Conservation (phyloP, 2,113 vertebrate species). For the Takifugu bimaculatus region DNA sequence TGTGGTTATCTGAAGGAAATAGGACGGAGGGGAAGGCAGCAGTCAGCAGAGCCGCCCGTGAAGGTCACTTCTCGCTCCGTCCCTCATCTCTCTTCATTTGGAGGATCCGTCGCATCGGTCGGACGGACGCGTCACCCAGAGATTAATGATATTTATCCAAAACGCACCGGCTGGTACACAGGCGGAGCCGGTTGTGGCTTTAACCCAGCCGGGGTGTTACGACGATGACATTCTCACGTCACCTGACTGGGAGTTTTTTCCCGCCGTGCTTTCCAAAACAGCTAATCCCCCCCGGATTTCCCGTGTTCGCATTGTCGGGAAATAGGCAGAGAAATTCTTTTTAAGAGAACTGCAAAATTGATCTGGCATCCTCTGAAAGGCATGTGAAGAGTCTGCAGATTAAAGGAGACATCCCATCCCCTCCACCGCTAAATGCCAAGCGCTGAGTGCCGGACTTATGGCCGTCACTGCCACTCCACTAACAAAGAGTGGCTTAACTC, state of each 20-base stretch:
- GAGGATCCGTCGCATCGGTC: conserved; percentile 39
- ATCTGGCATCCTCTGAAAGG: conserved; percentile 53
- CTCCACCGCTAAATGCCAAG: conserved; percentile 35
- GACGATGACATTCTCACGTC: not conserved
- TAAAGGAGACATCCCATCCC: conserved; percentile 54
- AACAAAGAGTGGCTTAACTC: conserved; percentile 22
- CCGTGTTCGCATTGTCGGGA: conserved; percentile 15
- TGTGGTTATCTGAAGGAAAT: not conserved
- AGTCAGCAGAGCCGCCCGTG: conserved; percentile 29
- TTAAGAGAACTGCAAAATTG: conserved; percentile 48
- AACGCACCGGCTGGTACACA: conserved; percentile 25
- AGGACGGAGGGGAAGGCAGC: not conserved
- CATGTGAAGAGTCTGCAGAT: conserved; percentile 39
- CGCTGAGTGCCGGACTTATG: conserved; percentile 23
- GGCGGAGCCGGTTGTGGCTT: not conserved
- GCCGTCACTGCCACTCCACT: conserved; percentile 33
- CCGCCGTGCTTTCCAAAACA: not conserved
- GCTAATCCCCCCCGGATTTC: conserved; percentile 1
- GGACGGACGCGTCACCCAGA: conserved; percentile 36
- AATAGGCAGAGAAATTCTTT: conserved; percentile 21
- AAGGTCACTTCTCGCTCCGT: conserved; percentile 45
- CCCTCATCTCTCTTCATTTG: conserved; percentile 65
- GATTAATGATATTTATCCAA: conserved; percentile 52
- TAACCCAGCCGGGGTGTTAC: not conserved
- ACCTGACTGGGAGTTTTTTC: conserved; percentile 8